Evolutionary conservation across 2,888 invertebrate species (phyloP), one percentile per base, ranked within the genome.

Genomic region (Sipha maydis): DNA sequence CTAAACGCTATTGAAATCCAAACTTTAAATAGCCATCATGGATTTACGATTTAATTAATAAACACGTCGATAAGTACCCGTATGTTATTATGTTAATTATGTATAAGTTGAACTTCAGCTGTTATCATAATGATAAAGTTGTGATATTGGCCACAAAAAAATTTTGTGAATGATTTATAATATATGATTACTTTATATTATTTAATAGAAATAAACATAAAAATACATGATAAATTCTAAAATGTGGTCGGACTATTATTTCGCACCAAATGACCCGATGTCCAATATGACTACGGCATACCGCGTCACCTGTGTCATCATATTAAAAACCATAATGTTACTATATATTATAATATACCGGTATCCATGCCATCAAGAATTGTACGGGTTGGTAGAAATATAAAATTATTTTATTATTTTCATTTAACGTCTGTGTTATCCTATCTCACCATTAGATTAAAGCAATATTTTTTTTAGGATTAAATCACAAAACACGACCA

Each of bases 391-490:
- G 41, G 34, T 34, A 83, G 73, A 84, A n/a, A 38, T 54, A n/a
- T 17, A 78, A 54, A 28, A 17, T 9, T n/a, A 5, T 8, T 5
- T 79, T n/a, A n/a, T n/a, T n/a, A n/a, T 79, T 78, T 78, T 75
- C 67, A n/a, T 84, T 84, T 69, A 56, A 79, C 28, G 25, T 67
- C 11, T n/a, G 2, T 41, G 61, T 61, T 31, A 69, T 69, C 19
- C 14, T 38, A 56, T 85, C 73, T 85, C 5, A 28, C 41, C 56
- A 75, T 88, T 88, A 80, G n/a, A 61, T 11, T 73, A 80, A 28
- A 61, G 75, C 71, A 28, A 34, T 56, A 31, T 56, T 38, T 56
- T 85, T 61, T 79, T 73, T 38, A 28, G 21, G 34, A 4, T 14
- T 21, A 21, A 79, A 56, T 56, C 54, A 34, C 78, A 71, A 86